Evolutionary conservation across 2,113 vertebrate genomes (phyloP).

Genomic region (Collichthys lucidus): DNA sequence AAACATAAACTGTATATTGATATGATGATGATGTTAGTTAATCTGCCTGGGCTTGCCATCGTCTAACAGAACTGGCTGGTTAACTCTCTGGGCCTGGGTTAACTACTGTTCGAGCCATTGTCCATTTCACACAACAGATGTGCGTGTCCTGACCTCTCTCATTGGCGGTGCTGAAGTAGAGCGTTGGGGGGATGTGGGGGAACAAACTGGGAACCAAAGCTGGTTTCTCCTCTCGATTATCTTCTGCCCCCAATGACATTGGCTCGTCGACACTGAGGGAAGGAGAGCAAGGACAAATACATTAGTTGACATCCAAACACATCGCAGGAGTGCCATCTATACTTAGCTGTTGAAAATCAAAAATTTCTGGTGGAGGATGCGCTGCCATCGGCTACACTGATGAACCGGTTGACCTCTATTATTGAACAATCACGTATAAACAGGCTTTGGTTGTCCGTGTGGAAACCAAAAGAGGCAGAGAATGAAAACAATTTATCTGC

Average conservation of each 20-base stretch:
- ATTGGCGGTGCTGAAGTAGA: slow-evolving; percentile 92
- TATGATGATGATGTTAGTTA: not conserved
- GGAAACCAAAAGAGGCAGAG: no score
- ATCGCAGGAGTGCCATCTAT: not conserved
- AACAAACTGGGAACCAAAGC: slow-evolving; percentile 94
- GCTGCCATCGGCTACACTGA: no score
- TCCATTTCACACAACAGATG: not conserved
- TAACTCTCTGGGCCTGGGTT: not conserved
- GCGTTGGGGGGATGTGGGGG: slow-evolving; percentile 89
- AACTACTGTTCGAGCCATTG: not conserved
- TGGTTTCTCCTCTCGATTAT: slow-evolving; percentile 85
- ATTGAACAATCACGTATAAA: no score
- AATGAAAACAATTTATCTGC: no score
- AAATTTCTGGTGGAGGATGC: no score
- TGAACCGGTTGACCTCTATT: no score
- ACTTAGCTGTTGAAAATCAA: not conserved
- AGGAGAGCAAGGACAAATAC: not conserved
- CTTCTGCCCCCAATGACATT: slow-evolving; percentile 71
- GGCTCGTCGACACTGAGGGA: slow-evolving; percentile 79
- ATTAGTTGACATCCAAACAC: not conserved
- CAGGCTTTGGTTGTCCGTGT: no score
- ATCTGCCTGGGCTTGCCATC: not conserved
- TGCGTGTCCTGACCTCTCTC: slow-evolving; percentile 88
- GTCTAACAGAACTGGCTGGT: not conserved
- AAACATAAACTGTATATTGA: not conserved